Percentiles rank a stretch among this genome's conserved stretches.
Evolutionary conservation across 1,140 invertebrate species (phyloP).

Genomic region (Drosophila sturtevanti): DNA sequence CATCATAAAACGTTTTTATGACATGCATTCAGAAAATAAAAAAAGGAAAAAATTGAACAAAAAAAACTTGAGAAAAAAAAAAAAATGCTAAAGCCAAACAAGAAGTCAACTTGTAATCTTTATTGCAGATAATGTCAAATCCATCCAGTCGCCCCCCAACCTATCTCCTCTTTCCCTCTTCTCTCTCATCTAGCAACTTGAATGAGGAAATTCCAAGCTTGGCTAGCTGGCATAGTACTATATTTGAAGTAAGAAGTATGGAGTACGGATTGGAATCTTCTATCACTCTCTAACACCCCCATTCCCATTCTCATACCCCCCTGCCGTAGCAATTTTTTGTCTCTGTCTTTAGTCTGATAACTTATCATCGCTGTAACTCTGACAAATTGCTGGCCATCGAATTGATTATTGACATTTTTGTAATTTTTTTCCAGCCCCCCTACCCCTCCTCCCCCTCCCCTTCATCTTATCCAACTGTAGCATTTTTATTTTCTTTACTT

Average conservation of each 20-base stretch:
- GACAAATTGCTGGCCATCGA: constrained; percentile 50
- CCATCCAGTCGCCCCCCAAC: constrained; percentile 46
- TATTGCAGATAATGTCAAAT: constrained; percentile 78
- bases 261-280: neutral
- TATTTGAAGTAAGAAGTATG: neutral
- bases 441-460: neutral
- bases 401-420: constrained; percentile 68
- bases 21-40: constrained; percentile 58
- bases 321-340: neutral
- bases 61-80: neutral
- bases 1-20: constrained; percentile 71
- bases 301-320: neutral
- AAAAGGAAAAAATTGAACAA: neutral
- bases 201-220: constrained; percentile 12
- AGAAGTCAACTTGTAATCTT: constrained; percentile 79
- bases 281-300: no score
- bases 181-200: neutral
- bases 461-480: neutral
- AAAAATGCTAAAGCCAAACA: constrained; percentile 55
- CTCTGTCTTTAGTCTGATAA: constrained; percentile 38
- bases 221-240: neutral
- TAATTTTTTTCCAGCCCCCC: constrained; percentile 28
- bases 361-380: constrained; percentile 52
- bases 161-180: neutral
- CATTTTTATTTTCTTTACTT: neutral